Evolutionary conservation across 2,113 vertebrate genomes (phyloP).

Genomic region (Neogobius melanostomus): DNA sequence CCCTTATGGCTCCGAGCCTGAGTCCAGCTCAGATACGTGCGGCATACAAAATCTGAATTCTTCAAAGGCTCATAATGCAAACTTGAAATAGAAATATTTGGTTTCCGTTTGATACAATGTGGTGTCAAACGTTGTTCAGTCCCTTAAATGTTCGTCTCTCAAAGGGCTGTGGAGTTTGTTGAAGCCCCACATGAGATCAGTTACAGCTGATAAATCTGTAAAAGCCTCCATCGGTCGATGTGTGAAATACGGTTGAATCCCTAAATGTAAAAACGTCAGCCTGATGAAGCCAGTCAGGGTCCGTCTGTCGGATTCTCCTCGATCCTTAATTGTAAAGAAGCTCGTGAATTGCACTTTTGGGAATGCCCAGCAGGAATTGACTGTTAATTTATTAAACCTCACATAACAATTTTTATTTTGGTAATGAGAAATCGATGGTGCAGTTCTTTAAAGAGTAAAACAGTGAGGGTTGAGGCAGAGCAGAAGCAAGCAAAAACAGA

Average conservation of each 20-base stretch:
- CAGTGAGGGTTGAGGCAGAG: background rate
- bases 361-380: slow-evolving; percentile 25
- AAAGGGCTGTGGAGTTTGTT: slow-evolving; percentile 30
- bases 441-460: slow-evolving; percentile 40
- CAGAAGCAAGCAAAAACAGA: slow-evolving; percentile 15
- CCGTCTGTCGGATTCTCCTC: background rate
- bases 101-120: background rate
- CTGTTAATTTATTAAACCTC: background rate
- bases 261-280: background rate
- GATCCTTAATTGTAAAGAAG: background rate
- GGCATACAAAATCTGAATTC: background rate
- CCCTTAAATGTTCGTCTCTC: slow-evolving; percentile 35
- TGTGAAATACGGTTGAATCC: background rate
- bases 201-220: slow-evolving; percentile 11
- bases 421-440: background rate
- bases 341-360: background rate
- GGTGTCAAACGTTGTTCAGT: slow-evolving; percentile 20
- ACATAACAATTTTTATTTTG: background rate
- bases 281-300: slow-evolving; percentile 16
- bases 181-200: accelerated
- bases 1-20: slow-evolving; percentile 27
- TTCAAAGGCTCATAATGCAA: background rate
- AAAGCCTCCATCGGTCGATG: slow-evolving; percentile 36
- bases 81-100: background rate
- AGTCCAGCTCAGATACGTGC: slow-evolving; percentile 77